Base-by-base conservation (phyloP, 2,113 vertebrate species). In the Albula goreensis region DNA sequence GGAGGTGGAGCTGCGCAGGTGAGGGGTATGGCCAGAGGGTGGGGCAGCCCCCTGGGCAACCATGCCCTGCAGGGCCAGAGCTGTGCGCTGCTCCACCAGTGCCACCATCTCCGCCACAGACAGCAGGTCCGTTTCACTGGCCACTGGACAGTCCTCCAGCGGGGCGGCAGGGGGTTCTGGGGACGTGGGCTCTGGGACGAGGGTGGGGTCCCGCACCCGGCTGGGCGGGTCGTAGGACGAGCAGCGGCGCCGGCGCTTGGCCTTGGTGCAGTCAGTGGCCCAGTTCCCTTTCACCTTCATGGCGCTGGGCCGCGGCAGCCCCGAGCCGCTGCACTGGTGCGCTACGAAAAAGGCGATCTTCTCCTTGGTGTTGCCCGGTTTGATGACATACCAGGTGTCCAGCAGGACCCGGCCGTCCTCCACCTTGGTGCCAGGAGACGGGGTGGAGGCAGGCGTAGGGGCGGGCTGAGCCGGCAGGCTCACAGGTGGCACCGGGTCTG, bases 321-420 rank as follows among this genome's bases (percentile, higher is more conserved):
- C 91, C 0, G 89, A 84, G 4, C 96, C 94, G 0, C 96, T 96
- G 25, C 97, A 99, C 92, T 99, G 98, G 90, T 99, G 97, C 0
- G 97, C 97, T 87, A 99, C 98, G 7, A 99, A 99, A 84, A 99
- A 99, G 12, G 98, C 98, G 7, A 99, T 97, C 88, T 99, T 99
- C 93, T 99, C 98, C 94, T 98, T 99, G 81, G 98, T 99, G 93
- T 99, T 99, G 25, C 98, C 98, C 0, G 98, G 98, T 80, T 99
- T 99, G 91, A 99, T 99, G 57, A 99, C 98, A 31, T 99, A 99
- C 98, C 97, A 99, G 0, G 98, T 99, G 92, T 99, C 98, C 90
- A 99, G 90, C 87, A 99, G 91, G 82, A 99, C 97, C 4, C 97
- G 95, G 0, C 97, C 97, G 49, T 99, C 98, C 25, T 97, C 97